phyloP scores from a whole-genome alignment of 2,888 invertebrate species.

The Elaeidobius kamerunicus region DNA sequence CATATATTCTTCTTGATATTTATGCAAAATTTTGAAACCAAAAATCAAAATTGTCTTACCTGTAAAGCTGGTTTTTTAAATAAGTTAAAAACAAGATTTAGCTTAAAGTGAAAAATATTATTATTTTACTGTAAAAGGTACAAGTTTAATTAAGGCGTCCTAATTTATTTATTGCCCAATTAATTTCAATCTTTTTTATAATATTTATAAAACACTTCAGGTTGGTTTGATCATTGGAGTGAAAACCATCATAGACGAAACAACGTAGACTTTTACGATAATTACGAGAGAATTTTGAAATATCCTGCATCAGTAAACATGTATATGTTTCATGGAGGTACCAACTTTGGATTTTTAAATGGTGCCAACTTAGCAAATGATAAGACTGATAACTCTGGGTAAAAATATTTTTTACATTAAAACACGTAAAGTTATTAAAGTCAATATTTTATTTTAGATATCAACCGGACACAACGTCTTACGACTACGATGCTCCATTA shows the following conservation, averaged over 20 bases:
- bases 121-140: no score
- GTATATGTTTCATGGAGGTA: slow-evolving; percentile 91
- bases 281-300: slow-evolving; percentile 38
- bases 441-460: slow-evolving; percentile 27
- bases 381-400: slow-evolving; percentile 18
- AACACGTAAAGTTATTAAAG: no score
- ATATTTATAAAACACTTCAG: slow-evolving; percentile 33
- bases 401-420: no score
- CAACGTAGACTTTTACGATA: slow-evolving; percentile 32
- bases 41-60: no score
- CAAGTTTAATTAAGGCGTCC: no score
- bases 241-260: slow-evolving; percentile 42
- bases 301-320: slow-evolving; percentile 66
- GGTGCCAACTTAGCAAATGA: slow-evolving; percentile 36
- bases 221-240: slow-evolving; percentile 61
- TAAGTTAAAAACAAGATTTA: no score
- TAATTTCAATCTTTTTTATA: not conserved
- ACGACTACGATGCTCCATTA: slow-evolving; percentile 87
- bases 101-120: no score
- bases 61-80: no score
- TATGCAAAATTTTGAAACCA: no score
- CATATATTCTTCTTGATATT: not conserved
- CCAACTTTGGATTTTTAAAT: slow-evolving; percentile 69
- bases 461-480: slow-evolving; percentile 47
- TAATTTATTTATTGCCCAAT: not conserved